Base-by-base conservation (phyloP, 2,113 vertebrate genomes). In the Toxostoma redivivum region DNA sequence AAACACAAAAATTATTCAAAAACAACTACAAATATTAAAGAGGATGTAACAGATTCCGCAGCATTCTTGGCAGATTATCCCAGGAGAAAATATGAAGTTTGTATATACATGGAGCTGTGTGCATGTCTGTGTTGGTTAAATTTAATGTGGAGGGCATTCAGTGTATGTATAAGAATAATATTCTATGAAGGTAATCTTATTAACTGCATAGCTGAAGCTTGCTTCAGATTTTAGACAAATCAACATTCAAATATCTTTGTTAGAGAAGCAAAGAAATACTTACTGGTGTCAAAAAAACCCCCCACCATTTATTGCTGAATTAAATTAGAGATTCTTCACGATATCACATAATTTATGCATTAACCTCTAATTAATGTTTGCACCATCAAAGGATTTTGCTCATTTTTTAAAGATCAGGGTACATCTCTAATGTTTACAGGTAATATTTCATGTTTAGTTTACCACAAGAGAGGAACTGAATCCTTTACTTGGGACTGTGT, bases 1-100 rank as follows among this genome's bases (percentile, higher is more conserved):
- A 96, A 88, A 78, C 56, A 95, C 48, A 81, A 96, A 94, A 93
- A 86, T 35, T 20, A 53, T 92, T 95, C 82, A 86, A 96, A 95
- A 96, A 0, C 51, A 93, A 24, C 28, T 56, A 50, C 56, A 94
- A 84, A 56, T 93, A 78, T 78, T 81, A 74, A 84, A 94, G 86
- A 96, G 82, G 94, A 96, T 90, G 80, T 88, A 78, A 67, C 35
- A 90, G 67, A 95, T 88, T 93, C 60, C 76, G 74, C 24, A 62
- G 64, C 67, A 83, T 71, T 80, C 76, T 88, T 93, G 84, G 62
- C 44, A 78, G 54, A 62, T 66, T 93, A 91, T 91, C 81, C 51
- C 78, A 95, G 86, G 82, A 90, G 64, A 92, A 88, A 76, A 77
- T 17, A 60, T 11, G 18, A 76, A 81, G 54, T 11, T 60, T 78